A percentile compares a stretch with the other conserved stretches of the same genome.
Conservation (phyloP, 1,140 invertebrate species). For the Yoshiicerus persimilis region DNA sequence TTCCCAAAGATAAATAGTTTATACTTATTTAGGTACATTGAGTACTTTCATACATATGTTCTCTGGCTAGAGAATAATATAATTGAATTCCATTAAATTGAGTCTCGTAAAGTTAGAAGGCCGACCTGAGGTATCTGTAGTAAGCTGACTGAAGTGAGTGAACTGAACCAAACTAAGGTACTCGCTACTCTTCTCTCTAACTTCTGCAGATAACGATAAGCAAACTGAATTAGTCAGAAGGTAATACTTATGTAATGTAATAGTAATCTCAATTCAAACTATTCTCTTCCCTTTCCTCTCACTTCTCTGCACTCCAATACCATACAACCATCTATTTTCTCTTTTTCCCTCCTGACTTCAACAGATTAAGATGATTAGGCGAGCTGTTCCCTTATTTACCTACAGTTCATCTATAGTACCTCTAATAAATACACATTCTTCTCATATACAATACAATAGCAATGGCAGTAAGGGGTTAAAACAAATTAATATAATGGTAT, state of each 20-base stretch:
- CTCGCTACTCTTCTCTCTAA: background rate
- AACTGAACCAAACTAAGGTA: background rate
- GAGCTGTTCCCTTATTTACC: background rate
- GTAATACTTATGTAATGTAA: background rate
- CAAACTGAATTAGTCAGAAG: background rate
- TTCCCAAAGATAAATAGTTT: background rate
- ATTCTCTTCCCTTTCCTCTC: background rate
- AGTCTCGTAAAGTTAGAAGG: background rate
- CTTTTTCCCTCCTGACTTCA: background rate
- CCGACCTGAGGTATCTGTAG: background rate
- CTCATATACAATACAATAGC: too few relatives aligned
- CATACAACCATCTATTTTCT: background rate
- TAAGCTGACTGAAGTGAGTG: background rate
- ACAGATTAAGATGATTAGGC: background rate
- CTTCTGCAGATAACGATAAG: background rate
- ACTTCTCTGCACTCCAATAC: background rate
- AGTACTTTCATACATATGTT: background rate
- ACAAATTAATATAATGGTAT: too few relatives aligned
- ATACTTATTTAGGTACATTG: background rate
- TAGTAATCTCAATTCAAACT: background rate
- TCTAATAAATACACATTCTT: background rate
- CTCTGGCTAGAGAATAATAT: conserved; percentile 7
- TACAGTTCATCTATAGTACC: background rate
- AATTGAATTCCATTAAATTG: conserved; percentile 23
- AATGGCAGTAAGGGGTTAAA: too few relatives aligned